phyloP scores from a whole-genome alignment of 1,140 invertebrate species.

The Lasaia peninsularis region DNA sequence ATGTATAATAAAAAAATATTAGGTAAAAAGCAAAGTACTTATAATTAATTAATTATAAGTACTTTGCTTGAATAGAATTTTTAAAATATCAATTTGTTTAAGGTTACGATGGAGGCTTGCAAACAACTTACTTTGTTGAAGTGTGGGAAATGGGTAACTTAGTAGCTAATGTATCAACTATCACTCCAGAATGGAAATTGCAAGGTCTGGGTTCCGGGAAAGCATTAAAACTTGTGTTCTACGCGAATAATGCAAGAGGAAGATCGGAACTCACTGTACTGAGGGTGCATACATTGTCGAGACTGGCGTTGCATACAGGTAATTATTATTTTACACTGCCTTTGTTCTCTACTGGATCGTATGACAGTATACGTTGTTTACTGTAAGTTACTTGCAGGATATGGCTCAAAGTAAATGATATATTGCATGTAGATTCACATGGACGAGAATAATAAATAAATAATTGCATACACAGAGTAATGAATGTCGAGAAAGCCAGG shows the following conservation, averaged over 20 bases:
- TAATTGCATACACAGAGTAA: too few species aligned
- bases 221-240: conserved; percentile 77
- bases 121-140: conserved; percentile 89
- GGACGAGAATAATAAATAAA: too few species aligned
- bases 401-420: too few species aligned
- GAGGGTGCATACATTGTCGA: conserved; percentile 53
- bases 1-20: too few species aligned
- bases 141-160: conserved; percentile 68
- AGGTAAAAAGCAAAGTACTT: too few species aligned
- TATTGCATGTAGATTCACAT: too few species aligned
- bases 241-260: conserved; percentile 81
- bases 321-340: conserved; percentile 10
- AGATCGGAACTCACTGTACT: conserved; percentile 77
- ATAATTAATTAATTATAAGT: neutral
- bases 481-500: too few species aligned
- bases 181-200: conserved; percentile 74
- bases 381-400: too few species aligned
- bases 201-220: conserved; percentile 74
- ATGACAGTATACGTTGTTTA: too few species aligned
- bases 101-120: conserved; percentile 93
- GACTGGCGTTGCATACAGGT: conserved; percentile 66
- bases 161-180: conserved; percentile 71
- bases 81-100: neutral
- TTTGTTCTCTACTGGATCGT: too few species aligned
- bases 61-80: neutral